Evolutionary conservation across 2,888 invertebrate species (phyloP).

Genomic region (Boloria euphrosyne): DNA sequence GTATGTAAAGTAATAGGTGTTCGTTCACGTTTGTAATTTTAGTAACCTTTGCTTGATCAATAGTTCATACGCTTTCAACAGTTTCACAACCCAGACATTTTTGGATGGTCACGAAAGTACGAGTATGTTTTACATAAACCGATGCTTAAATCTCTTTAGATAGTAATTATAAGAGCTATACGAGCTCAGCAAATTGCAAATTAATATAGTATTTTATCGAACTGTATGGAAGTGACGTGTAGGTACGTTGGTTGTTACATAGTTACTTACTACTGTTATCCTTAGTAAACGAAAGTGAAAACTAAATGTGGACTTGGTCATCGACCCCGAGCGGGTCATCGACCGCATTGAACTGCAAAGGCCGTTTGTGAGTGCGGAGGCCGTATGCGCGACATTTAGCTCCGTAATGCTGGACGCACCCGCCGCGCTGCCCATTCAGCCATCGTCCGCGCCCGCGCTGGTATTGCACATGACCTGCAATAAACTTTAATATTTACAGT

Average conservation of each 20-base stretch:
- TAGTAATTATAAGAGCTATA: background rate
- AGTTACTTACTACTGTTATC: slow-evolving; percentile 75
- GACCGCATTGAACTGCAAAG: slow-evolving; percentile 81
- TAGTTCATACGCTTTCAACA: background rate
- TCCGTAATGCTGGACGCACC: slow-evolving; percentile 56
- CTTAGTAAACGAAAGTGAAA: slow-evolving; percentile 82
- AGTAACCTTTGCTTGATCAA: background rate
- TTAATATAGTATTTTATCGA: slow-evolving; percentile 8
- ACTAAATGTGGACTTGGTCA: slow-evolving; percentile 78
- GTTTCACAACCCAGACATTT: background rate
- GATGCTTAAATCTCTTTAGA: background rate
- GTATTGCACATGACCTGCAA: slow-evolving; percentile 54
- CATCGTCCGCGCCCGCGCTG: slow-evolving; percentile 46
- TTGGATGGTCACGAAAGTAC: background rate
- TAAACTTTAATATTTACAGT: slow-evolving; percentile 36
- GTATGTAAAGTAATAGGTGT: slow-evolving; percentile 52
- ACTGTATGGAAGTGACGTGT: slow-evolving; percentile 44
- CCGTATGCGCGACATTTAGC: slow-evolving; percentile 75
- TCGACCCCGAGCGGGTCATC: slow-evolving; percentile 73
- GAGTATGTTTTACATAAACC: background rate
- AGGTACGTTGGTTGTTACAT: slow-evolving; percentile 57
- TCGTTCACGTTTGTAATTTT: background rate
- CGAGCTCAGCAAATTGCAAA: slow-evolving; percentile 5
- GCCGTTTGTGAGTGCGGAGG: slow-evolving; percentile 81
- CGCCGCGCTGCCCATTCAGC: slow-evolving; percentile 48